Base-by-base conservation (phyloP, 2,888 invertebrate species). In the Bursaphelenchus okinawaensis region DNA sequence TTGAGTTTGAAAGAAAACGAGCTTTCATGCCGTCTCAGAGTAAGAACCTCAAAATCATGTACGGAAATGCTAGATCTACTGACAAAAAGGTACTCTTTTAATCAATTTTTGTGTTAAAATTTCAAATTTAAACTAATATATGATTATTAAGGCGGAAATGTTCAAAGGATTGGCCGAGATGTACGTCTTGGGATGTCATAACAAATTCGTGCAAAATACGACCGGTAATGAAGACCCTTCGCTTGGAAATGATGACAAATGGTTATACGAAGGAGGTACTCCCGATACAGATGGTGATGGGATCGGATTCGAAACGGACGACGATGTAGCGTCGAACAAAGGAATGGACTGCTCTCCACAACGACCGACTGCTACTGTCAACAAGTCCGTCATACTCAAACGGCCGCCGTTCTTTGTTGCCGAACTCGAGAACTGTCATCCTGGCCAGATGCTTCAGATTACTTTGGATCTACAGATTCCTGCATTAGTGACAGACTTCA, bases 391-490 rank as follows among this genome's bases (percentile, higher is more conserved):
- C 16, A n/a, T 40, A 12, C 9, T 19, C 16, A 31, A 50, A 19
- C 16, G 50, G 50, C 20, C 29, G 9, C 29, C 60, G 9, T 12
- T 29, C 19, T 59, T 23, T 12, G 9, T 27, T 3, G 52, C 40
- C 3, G 60, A 59, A 29, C 22, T 59, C 16, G 60, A 59, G 4
- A 52, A 50, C 19, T 59, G 60, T 40, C 60, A 51, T 40, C 9
- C 60, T 6, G 60, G 52, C 12, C 60, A 59, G 50, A 20, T 29
- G 55, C n/a, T 59, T 20, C 60, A 59, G 40, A 52, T 67, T 64
- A 90, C 91, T 12, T 86, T 94, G 31, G 93, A 94, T 85, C 92
- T 94, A 83, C 92, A 93, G 4, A 89, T 90, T 74, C 89, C 90
- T 0, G 87, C 93, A 61, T 85, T 91, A 1, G 87, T 94, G 50